Percentiles rank a stretch among this genome's conserved stretches.
Conservation (phyloP, 1,140 invertebrate species). For the Dendroctonus ponderosae region DNA sequence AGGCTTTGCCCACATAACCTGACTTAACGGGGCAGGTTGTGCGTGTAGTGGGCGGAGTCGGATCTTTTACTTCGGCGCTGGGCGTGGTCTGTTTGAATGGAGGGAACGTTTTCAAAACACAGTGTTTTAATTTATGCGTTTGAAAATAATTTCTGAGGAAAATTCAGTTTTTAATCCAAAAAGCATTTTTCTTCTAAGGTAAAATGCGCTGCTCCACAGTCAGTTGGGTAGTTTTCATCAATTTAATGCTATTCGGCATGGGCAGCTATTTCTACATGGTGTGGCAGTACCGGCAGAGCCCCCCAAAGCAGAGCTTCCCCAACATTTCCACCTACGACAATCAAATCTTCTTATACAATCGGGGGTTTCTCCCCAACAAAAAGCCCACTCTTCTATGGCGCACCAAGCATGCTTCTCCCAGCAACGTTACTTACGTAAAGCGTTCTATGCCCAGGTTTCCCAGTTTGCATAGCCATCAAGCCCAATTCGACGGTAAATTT, state of each 20-base stretch:
- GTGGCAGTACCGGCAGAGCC: conserved; percentile 69
- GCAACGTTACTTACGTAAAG: conserved; percentile 47
- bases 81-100: too few relatives aligned
- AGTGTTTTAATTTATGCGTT: too few relatives aligned
- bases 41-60: too few relatives aligned
- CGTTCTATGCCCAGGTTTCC: conserved; percentile 58
- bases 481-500: conserved; percentile 56
- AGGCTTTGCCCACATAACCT: too few relatives aligned
- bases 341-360: conserved; percentile 49
- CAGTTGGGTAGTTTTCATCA: conserved; percentile 57
- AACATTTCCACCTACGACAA: conserved; percentile 48
- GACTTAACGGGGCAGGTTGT: too few relatives aligned
- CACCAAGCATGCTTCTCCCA: conserved; percentile 45
- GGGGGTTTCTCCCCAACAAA: conserved; percentile 43
- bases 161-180: too few relatives aligned
- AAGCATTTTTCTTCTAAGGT: too few relatives aligned
- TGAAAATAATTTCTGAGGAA: too few relatives aligned
- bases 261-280: conserved; percentile 69
- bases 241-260: conserved; percentile 68
- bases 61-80: too few relatives aligned
- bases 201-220: conserved; percentile 18
- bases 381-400: conserved; percentile 35
- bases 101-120: too few relatives aligned
- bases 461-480: conserved; percentile 55
- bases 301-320: conserved; percentile 53